Evolutionary conservation across 2,797 vertebrate species (phyloP).

Genomic region (Ctenopoma multispine): DNA sequence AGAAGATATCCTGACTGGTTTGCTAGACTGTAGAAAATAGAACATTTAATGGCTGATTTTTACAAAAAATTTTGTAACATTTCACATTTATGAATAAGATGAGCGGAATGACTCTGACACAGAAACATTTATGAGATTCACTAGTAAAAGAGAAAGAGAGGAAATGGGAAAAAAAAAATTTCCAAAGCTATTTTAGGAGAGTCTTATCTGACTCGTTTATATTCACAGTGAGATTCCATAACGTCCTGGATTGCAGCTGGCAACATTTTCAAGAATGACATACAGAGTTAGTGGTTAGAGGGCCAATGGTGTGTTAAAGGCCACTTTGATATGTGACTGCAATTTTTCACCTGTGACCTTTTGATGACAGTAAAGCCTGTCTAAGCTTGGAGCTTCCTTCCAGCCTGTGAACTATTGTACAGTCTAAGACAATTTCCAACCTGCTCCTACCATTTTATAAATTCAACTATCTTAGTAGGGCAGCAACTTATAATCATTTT

Average conservation of each 20-base stretch:
- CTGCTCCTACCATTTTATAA: not conserved
- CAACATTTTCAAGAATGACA: conserved; percentile 24
- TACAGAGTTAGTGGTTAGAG: conserved; percentile 14
- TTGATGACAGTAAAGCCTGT: conserved; percentile 23
- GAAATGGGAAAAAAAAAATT: not conserved
- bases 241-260: not conserved
- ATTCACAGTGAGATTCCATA: conserved; percentile 19
- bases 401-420: not conserved
- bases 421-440: not conserved
- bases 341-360: conserved; percentile 44
- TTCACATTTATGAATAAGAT: conserved; percentile 4
- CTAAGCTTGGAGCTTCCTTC: not conserved
- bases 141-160: not conserved
- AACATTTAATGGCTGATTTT: not conserved
- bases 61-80: not conserved
- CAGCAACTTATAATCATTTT: not conserved
- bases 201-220: conserved; percentile 18
- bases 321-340: conserved; percentile 37
- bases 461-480: not conserved
- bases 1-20: not conserved
- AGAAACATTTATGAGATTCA: conserved; percentile 1
- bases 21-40: too few relatives aligned
- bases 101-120: not conserved
- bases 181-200: conserved; percentile 1
- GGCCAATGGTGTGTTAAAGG: conserved; percentile 39